Percentiles rank a stretch among this genome's conserved stretches.
Conservation (phyloP, 1,140 invertebrate genomes). For the Daktulosphaira vitifoliae region DNA sequence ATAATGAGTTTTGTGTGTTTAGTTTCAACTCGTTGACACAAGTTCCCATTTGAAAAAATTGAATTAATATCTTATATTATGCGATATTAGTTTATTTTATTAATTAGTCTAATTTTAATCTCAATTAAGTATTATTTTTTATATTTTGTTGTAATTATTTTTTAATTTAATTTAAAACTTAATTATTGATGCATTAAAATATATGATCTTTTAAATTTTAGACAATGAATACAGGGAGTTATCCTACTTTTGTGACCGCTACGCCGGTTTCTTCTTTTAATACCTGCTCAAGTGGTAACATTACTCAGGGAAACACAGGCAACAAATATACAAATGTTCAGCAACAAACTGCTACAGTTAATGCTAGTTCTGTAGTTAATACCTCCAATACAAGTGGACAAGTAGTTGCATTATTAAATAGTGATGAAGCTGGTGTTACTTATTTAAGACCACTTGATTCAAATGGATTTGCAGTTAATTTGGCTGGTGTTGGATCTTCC, state of each 20-base stretch:
- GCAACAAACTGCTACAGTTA: slow-evolving; percentile 10
- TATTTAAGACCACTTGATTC: slow-evolving; percentile 61
- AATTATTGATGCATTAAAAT: too few relatives aligned
- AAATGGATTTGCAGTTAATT: slow-evolving; percentile 43
- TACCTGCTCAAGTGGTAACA: slow-evolving; percentile 25
- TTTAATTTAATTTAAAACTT: too few relatives aligned
- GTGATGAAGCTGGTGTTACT: slow-evolving; percentile 62
- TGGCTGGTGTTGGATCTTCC: slow-evolving; percentile 34
- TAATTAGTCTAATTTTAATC: too few relatives aligned
- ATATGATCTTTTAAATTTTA: slow-evolving; percentile 16
- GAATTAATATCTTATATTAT: too few relatives aligned
- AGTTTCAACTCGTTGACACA: too few relatives aligned
- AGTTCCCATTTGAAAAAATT: too few relatives aligned
- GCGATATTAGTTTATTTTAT: too few relatives aligned
- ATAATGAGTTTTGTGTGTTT: too few relatives aligned
- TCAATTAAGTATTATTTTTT: too few relatives aligned
- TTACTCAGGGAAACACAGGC: slow-evolving; percentile 19
- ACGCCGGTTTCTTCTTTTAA: slow-evolving; percentile 29
- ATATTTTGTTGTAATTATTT: too few relatives aligned
- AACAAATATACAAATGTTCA: slow-evolving; percentile 30
- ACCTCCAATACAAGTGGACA: slow-evolving; percentile 40
- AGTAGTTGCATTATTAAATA: slow-evolving; percentile 50
- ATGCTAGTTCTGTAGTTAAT: slow-evolving; percentile 21
- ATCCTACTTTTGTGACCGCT: slow-evolving; percentile 31
- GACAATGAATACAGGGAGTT: slow-evolving; percentile 30